A percentile compares a stretch with the other conserved stretches of the same genome.
phyloP scores from a whole-genome alignment of 2,888 invertebrate genomes.

The Watsonalla cultraria region DNA sequence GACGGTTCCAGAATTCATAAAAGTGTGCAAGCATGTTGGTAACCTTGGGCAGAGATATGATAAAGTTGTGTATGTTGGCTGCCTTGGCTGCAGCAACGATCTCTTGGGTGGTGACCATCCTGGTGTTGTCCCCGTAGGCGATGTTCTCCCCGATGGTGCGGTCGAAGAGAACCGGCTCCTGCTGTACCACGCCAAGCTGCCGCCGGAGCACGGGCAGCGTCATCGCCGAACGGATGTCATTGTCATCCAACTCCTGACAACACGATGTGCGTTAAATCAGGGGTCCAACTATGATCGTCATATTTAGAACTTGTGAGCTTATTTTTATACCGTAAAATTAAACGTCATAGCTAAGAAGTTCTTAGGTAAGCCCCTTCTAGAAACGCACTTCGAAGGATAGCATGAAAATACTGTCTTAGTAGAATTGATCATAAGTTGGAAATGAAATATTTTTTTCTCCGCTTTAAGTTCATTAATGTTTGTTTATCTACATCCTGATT shows the following conservation, averaged over 20 bases:
- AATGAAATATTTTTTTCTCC: too few species aligned
- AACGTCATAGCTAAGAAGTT: background rate
- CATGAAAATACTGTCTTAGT: too few species aligned
- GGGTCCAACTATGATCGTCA: too few species aligned
- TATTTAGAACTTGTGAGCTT: too few species aligned
- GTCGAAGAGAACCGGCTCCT: conserved; percentile 91
- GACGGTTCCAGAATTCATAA: too few species aligned
- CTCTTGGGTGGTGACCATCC: conserved; percentile 83
- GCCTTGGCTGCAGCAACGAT: conserved; percentile 86
- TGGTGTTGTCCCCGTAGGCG: conserved; percentile 88
- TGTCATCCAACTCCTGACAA: conserved; percentile 72
- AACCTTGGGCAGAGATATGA: conserved; percentile 83
- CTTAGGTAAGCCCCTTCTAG: too few species aligned
- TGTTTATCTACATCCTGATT: too few species aligned
- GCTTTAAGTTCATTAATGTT: too few species aligned
- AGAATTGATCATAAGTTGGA: too few species aligned
- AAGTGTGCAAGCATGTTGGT: background rate
- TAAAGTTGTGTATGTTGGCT: conserved; percentile 90
- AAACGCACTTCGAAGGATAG: too few species aligned
- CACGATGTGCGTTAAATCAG: too few species aligned
- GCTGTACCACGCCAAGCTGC: conserved; percentile 89
- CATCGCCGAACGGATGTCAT: conserved; percentile 76
- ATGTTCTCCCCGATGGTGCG: conserved; percentile 91
- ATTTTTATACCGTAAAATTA: too few species aligned
- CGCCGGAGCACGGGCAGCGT: conserved; percentile 83